Evolutionary conservation across 2,888 invertebrate genomes (phyloP).

Genomic region (Melieria omissa): DNA sequence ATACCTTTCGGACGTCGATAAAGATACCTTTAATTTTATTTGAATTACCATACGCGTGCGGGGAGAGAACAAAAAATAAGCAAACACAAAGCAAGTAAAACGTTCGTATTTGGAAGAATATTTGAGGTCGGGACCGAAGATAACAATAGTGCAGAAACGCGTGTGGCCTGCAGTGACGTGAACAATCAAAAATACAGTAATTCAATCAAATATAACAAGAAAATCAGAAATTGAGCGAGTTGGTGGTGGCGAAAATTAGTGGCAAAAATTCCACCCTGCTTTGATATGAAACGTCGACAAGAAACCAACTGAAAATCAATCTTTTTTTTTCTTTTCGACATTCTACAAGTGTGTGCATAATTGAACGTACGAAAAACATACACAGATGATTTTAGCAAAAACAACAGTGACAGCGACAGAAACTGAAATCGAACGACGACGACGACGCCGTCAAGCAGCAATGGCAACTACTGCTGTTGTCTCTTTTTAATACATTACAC

Average conservation of each 20-base stretch:
- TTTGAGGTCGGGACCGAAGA: too few species aligned
- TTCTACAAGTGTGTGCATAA: constrained; percentile 38
- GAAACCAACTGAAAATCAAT: constrained; percentile 17
- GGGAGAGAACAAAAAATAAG: neutral
- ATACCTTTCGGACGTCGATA: constrained; percentile 61
- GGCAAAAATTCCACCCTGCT: constrained; percentile 25
- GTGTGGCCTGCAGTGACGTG: neutral
- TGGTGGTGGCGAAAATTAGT: constrained; percentile 8
- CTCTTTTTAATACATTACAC: constrained; percentile 22
- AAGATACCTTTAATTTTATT: constrained; percentile 55
- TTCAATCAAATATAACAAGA: constrained; percentile 14
- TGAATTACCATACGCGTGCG: constrained; percentile 16
- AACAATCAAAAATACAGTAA: constrained; percentile 10
- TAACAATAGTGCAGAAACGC: too few species aligned
- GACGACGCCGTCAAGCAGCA: constrained; percentile 5
- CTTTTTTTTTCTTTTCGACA: constrained; percentile 32
- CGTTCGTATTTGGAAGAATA: neutral
- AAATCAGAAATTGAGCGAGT: constrained; percentile 8
- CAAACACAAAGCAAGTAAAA: neutral
- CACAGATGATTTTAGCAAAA: constrained; percentile 61
- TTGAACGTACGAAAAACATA: constrained; percentile 41
- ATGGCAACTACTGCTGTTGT: constrained; percentile 11
- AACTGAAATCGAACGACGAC: constrained; percentile 25
- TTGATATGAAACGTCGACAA: constrained; percentile 30
- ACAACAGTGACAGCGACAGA: constrained; percentile 32